phyloP scores from a whole-genome alignment of 2,888 invertebrate species.

The Ctenicera cuprea region DNA sequence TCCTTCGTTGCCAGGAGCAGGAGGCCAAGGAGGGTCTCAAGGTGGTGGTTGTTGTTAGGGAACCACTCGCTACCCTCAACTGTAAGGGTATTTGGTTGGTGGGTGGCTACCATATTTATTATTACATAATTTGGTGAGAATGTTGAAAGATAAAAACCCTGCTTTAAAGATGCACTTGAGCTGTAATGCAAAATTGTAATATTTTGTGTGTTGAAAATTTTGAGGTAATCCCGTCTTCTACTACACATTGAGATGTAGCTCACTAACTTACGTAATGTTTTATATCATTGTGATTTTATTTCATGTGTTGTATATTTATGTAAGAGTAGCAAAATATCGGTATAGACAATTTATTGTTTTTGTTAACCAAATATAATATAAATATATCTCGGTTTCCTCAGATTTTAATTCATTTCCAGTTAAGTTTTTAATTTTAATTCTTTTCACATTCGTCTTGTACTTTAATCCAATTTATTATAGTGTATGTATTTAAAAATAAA shows the following conservation, averaged over 20 bases:
- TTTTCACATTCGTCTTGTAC: conserved; percentile 28
- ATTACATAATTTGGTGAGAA: conserved; percentile 52
- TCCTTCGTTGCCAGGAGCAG: conserved; percentile 85
- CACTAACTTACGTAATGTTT: conserved; percentile 61
- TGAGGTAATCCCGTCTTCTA: conserved; percentile 10
- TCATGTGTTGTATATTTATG: conserved; percentile 60
- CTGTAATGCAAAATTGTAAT: conserved; percentile 22
- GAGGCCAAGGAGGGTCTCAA: conserved; percentile 86
- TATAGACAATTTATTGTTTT: conserved; percentile 54
- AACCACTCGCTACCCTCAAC: conserved; percentile 57
- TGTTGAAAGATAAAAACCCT: conserved; percentile 15
- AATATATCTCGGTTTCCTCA: conserved; percentile 41
- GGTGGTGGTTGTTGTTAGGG: conserved; percentile 94
- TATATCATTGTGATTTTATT: conserved; percentile 62
- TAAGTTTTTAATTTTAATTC: conserved; percentile 8
- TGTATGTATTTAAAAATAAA: conserved; percentile 26
- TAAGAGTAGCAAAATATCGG: conserved; percentile 52
- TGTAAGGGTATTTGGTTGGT: conserved; percentile 39
- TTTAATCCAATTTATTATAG: conserved; percentile 23
- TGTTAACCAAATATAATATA: conserved; percentile 46
- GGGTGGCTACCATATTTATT: conserved; percentile 47
- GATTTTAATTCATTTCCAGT: conserved; percentile 7
- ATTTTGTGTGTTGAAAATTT: conserved; percentile 30
- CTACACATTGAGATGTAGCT: conserved; percentile 18
- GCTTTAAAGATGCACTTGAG: conserved; percentile 22